Base-by-base conservation (phyloP, 2,113 vertebrate genomes). In the Australoheros scitulus region DNA sequence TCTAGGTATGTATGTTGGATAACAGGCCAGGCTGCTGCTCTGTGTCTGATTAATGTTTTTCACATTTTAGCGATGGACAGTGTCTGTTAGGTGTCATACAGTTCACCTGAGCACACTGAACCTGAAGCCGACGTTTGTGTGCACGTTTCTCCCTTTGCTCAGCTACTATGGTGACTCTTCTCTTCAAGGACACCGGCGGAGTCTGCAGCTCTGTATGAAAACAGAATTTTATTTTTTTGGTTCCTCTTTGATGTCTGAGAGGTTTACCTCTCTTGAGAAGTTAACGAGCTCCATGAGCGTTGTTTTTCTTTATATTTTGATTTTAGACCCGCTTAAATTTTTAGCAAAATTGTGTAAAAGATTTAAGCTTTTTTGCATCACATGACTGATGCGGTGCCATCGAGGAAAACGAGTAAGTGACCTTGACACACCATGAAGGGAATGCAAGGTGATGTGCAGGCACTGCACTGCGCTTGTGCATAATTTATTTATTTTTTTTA, bases 181-280 rank as follows among this genome's bases (percentile, higher is more conserved):
- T 86, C 84, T 90, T 93, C 92, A 94, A 93, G 87, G 92, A 92
- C 92, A 81, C 57, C 64, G 65, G 18, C 57, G 20, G 56, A 79
- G 58, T 83, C 57, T 77, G 64, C 79, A 80, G 86, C 81, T 32
- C 2, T n/a, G 0, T 72, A 55, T 55, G 55, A 55, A 72, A 14
- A n/a, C 1, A 3, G 47, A 55, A 72, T 55, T 0, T 5, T 6
- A 26, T 72, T 72, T 72, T 0, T 18, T 5, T 72, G 17, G 34
- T 34, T 52, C 47, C 47, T 34, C 26, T 72, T 72, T 72, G 68
- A 72, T 55, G 68, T 72, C 47, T 55, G 26, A 72, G 47, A 55
- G 47, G 47, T 72, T 34, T 55, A 55, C 20, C 11, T 26, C 0
- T 29, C 26, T 32, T n/a, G 26, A 34, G 47, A 72, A 55, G 18